Conservation (phyloP, 2,113 vertebrate species). For the Caranx melampygus region DNA sequence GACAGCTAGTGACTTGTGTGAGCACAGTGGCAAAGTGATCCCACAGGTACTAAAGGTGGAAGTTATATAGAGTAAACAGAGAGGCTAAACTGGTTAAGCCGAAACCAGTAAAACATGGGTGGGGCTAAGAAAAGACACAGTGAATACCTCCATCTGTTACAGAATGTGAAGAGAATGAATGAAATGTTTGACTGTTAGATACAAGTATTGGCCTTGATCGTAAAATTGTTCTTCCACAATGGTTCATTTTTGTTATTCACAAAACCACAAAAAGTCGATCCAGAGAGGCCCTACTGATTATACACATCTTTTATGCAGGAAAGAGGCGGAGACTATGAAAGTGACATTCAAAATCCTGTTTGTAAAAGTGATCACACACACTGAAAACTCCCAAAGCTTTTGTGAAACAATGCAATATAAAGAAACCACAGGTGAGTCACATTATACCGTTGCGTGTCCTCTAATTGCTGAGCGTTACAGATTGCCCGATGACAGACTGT, state of each 20-base stretch:
- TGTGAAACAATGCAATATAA: background rate
- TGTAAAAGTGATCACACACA: background rate
- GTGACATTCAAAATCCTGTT: background rate
- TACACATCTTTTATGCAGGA: background rate
- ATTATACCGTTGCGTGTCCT: background rate
- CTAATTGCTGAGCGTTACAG: slow-evolving; percentile 6
- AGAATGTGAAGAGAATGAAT: slow-evolving; percentile 63
- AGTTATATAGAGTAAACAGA: slow-evolving; percentile 84
- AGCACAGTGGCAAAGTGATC: slow-evolving; percentile 76
- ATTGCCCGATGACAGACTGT: slow-evolving; percentile 26
- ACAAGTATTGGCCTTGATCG: slow-evolving; percentile 7
- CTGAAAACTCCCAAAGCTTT: background rate
- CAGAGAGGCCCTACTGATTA: background rate
- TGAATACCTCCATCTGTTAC: slow-evolving; percentile 52
- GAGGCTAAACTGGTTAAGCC: slow-evolving; percentile 85
- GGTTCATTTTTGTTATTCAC: background rate
- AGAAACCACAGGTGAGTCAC: slow-evolving; percentile 21
- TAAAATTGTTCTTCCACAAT: background rate
- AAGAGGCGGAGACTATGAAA: background rate
- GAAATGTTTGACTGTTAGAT: slow-evolving; percentile 64
- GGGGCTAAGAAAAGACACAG: slow-evolving; percentile 72
- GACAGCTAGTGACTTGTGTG: slow-evolving; percentile 41
- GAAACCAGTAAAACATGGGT: slow-evolving; percentile 85
- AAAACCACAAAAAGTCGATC: background rate
- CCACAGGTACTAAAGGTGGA: slow-evolving; percentile 42